Percentiles rank a stretch among this genome's conserved stretches.
Conservation (phyloP, 2,797 vertebrate species). For the Crenuchus spilurus region DNA sequence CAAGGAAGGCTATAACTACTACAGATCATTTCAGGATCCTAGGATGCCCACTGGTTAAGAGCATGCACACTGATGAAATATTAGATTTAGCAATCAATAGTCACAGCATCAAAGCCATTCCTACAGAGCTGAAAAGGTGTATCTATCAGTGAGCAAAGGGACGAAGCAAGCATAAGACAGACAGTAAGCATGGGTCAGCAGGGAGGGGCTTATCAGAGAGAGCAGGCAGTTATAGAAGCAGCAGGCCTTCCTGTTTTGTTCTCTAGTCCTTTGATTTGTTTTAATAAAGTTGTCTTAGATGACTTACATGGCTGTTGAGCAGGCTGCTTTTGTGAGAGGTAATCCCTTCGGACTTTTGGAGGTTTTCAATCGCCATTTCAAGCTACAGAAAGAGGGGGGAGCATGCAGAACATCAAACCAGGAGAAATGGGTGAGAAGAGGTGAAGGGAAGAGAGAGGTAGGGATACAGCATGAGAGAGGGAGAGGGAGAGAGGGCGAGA, state of each 20-base stretch:
- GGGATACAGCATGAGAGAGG: slow-evolving; percentile 49
- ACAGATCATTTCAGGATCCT: too few species aligned
- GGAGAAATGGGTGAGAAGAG: slow-evolving; percentile 42
- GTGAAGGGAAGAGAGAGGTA: slow-evolving; percentile 56
- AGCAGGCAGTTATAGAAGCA: not conserved
- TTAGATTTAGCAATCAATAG: not conserved
- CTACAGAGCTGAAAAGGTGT: not conserved
- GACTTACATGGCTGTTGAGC: slow-evolving; percentile 99
- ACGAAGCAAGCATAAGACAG: slow-evolving; percentile 5
- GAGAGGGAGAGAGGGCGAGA: slow-evolving; percentile 52
- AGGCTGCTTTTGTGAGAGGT: slow-evolving; percentile 99
- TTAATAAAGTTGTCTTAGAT: slow-evolving; percentile 71
- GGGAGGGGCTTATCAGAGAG: slow-evolving; percentile 27
- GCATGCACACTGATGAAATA: not conserved
- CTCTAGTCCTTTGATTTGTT: slow-evolving; percentile 41
- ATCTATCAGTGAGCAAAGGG: slow-evolving; percentile 6
- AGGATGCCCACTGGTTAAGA: not conserved
- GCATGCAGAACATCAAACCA: slow-evolving; percentile 75
- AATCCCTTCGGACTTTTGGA: slow-evolving; percentile 99
- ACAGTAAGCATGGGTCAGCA: slow-evolving; percentile 34
- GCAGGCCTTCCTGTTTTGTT: slow-evolving; percentile 24
- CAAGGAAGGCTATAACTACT: not conserved
- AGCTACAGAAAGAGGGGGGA: slow-evolving; percentile 87
- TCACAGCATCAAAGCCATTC: not conserved
- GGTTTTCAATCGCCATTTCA: slow-evolving; percentile 99